Conservation (phyloP, 1,140 invertebrate genomes). For the Lordiphosa clarofinis region DNA sequence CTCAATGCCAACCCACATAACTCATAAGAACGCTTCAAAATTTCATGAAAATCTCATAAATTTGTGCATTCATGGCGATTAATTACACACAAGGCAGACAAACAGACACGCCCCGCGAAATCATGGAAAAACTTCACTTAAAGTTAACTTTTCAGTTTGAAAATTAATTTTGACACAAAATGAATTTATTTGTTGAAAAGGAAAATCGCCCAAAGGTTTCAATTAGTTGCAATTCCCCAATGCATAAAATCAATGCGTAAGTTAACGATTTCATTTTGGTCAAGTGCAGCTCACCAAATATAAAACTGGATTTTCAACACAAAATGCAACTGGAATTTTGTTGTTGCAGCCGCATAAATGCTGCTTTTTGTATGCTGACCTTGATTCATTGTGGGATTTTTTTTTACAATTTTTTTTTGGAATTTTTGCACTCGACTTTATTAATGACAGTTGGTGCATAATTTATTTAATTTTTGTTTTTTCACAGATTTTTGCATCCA, state of each 20-base stretch:
- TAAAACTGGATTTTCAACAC: slow-evolving; percentile 74
- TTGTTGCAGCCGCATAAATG: slow-evolving; percentile 56
- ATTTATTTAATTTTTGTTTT: slow-evolving; percentile 62
- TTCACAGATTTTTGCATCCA: background rate
- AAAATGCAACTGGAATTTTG: slow-evolving; percentile 68
- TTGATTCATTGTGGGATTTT: slow-evolving; percentile 73
- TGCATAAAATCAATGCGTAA: background rate
- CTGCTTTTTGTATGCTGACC: slow-evolving; percentile 63
- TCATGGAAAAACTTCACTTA: slow-evolving; percentile 43
- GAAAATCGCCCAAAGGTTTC: slow-evolving; percentile 3
- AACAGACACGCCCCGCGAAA: slow-evolving; percentile 52
- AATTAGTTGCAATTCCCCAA: background rate
- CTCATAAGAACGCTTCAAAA: slow-evolving; percentile 54
- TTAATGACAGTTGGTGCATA: slow-evolving; percentile 76
- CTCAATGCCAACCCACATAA: slow-evolving; percentile 61
- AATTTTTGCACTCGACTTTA: slow-evolving; percentile 63
- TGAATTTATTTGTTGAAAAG: slow-evolving; percentile 41
- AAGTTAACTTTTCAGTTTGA: slow-evolving; percentile 28
- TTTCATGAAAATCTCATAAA: slow-evolving; percentile 68
- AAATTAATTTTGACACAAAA: slow-evolving; percentile 55
- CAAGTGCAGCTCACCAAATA: slow-evolving; percentile 72
- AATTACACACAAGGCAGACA: slow-evolving; percentile 53
- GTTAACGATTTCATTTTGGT: slow-evolving; percentile 1
- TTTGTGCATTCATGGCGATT: slow-evolving; percentile 64
- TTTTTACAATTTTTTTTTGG: slow-evolving; percentile 25